phyloP scores from a whole-genome alignment of 2,113 vertebrate species.

The Eulemur rufifrons region DNA sequence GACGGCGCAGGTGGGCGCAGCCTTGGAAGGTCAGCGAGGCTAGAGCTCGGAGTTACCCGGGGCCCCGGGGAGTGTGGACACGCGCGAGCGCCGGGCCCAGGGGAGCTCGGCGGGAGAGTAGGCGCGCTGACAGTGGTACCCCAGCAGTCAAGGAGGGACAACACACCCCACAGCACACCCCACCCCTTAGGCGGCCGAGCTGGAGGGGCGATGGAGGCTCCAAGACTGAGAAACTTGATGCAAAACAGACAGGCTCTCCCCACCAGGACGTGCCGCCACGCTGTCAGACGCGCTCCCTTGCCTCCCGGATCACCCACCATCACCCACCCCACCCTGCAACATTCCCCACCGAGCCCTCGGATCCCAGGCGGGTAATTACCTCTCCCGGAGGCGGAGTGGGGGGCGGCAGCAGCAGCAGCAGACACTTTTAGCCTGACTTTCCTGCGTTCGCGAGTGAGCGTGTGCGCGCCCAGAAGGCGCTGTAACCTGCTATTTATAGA shows the following conservation, averaged over 20 bases:
- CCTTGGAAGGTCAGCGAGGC: background rate
- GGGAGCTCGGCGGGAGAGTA: background rate
- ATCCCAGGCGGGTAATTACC: constrained; percentile 60
- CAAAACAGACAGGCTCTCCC: background rate
- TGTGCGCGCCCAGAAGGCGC: constrained; percentile 46
- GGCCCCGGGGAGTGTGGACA: background rate
- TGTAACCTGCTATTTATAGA: constrained; percentile 84
- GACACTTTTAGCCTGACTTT: constrained; percentile 66
- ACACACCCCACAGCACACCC: background rate
- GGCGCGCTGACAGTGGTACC: background rate
- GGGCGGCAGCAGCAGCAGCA: constrained; percentile 59
- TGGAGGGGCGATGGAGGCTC: background rate
- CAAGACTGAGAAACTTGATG: constrained; percentile 61
- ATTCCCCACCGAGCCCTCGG: background rate
- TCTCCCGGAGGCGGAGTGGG: constrained; percentile 58
- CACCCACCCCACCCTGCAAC: background rate
- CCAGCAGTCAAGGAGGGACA: background rate
- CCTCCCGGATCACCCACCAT: background rate
- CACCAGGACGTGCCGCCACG: background rate
- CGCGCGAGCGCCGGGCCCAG: background rate
- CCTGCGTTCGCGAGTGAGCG: constrained; percentile 36
- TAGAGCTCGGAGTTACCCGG: background rate
- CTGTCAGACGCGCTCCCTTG: background rate
- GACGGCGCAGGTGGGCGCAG: constrained; percentile 15
- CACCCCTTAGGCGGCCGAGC: background rate